Evolutionary conservation across 1,140 invertebrate species (phyloP), one percentile per base, ranked within the genome.

Genomic region (Achroia grisella): DNA sequence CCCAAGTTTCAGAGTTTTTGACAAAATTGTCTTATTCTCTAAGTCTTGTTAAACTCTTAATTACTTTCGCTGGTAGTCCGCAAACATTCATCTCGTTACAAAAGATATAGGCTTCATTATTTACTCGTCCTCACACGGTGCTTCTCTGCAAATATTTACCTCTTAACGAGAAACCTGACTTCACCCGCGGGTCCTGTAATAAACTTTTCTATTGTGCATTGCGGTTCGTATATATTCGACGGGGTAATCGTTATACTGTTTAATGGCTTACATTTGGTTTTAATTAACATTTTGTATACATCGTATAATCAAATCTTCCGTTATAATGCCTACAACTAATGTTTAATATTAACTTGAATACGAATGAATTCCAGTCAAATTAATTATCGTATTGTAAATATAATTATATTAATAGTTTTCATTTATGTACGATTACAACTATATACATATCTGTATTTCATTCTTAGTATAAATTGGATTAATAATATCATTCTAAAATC

Each of bases 81-180:
- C 79, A 83, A 82, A 83, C 75, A 83, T 75, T 62, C 71, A 65
- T 79, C 76, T 73, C 61, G 71, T 75, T 73, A 72, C 71, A 55
- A 23, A 23, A 71, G 59, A 60, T 62, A 64, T 72, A 79, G 75
- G 69, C 68, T 75, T 76, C 67, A 79, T 83, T 83, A 83, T 81
- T 83, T 83, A 69, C 74, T 60, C 59, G 62, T 65, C 56, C 71
- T 73, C 66, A 75, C 78, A 71, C 72, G 65, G 65, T 71, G 70
- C 62, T 63, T 61, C 62, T 64, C 71, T 40, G 46, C 75, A 83
- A 83, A 80, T 83, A 79, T 83, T 80, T 80, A 71, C 68, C 64
- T 75, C 71, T 71, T 71, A 79, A 79, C 71, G 72, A 79, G 75
- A 71, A 74, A 76, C 70, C 75, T 79, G 75, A 79, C 76, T 75